phyloP scores from a whole-genome alignment of 2,797 vertebrate species.

The Protonibea diacanthus region DNA sequence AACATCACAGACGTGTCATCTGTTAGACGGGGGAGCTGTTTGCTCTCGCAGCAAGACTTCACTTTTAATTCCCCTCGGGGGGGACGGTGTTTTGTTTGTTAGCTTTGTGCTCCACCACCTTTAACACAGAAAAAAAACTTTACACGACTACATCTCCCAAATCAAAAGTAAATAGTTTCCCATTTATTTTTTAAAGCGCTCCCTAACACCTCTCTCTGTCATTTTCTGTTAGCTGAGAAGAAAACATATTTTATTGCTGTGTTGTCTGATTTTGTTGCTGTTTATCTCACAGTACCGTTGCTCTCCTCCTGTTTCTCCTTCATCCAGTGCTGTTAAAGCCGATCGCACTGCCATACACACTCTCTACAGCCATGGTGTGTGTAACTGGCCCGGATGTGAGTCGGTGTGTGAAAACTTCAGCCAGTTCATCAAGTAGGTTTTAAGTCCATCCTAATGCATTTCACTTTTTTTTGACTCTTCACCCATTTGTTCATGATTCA shows the following conservation, averaged over 20 bases:
- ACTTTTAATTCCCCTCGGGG: constrained; percentile 72
- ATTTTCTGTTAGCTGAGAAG: constrained; percentile 45
- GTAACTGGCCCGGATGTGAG: constrained; percentile 92
- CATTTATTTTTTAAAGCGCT: constrained; percentile 57
- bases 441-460: background rate
- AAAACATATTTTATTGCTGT: constrained; percentile 44
- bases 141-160: constrained; percentile 65
- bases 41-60: constrained; percentile 58
- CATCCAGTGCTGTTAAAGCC: constrained; percentile 49
- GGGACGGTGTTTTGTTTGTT: constrained; percentile 55
- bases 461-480: background rate
- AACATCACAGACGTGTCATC: constrained; percentile 73
- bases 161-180: constrained; percentile 76
- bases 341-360: constrained; percentile 79
- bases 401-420: constrained; percentile 86
- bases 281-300: constrained; percentile 8
- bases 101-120: constrained; percentile 61
- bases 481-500: background rate
- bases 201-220: constrained; percentile 56
- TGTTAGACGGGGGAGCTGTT: constrained; percentile 55
- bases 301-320: constrained; percentile 1
- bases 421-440: constrained; percentile 93
- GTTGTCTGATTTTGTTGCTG: constrained; percentile 13
- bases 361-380: constrained; percentile 93
- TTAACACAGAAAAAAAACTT: constrained; percentile 67